Evolutionary conservation across 2,113 vertebrate species (phyloP).

Genomic region (Shinisaurus crocodilurus): DNA sequence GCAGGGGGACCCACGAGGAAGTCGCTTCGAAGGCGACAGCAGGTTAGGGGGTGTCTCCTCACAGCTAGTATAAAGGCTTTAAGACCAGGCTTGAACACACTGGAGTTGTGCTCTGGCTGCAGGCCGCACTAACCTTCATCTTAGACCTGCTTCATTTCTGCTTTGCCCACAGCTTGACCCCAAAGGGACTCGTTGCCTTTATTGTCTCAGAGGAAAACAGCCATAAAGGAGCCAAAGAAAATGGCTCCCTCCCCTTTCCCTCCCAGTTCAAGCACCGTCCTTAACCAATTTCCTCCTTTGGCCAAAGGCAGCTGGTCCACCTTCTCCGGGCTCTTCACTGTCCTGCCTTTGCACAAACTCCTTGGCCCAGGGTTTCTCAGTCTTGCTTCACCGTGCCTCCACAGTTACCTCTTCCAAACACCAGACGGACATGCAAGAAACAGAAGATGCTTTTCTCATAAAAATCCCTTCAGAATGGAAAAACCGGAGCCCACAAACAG

Average conservation of each 20-base stretch:
- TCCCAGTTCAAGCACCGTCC: neutral
- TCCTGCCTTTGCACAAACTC: too few relatives aligned
- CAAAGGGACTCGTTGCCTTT: neutral
- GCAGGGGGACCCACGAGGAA: neutral
- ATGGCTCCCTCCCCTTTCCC: neutral
- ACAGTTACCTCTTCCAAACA: neutral
- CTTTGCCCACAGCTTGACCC: neutral
- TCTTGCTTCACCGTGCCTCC: neutral
- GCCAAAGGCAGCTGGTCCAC: neutral
- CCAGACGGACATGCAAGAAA: neutral
- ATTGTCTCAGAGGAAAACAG: neutral
- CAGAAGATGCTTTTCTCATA: neutral
- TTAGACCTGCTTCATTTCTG: neutral
- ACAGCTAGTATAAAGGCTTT: neutral
- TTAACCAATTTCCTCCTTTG: neutral
- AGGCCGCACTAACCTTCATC: too few relatives aligned
- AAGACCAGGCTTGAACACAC: too few relatives aligned
- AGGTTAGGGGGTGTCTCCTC: neutral
- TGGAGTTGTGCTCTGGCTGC: neutral
- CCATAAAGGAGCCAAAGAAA: neutral
- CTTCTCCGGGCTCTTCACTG: neutral
- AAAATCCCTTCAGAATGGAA: fast-evolving
- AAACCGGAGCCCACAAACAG: neutral
- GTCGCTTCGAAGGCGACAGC: neutral
- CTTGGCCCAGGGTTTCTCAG: neutral